Evolutionary conservation across 1,140 invertebrate genomes (phyloP).

Genomic region (Leptopilina boulardi): DNA sequence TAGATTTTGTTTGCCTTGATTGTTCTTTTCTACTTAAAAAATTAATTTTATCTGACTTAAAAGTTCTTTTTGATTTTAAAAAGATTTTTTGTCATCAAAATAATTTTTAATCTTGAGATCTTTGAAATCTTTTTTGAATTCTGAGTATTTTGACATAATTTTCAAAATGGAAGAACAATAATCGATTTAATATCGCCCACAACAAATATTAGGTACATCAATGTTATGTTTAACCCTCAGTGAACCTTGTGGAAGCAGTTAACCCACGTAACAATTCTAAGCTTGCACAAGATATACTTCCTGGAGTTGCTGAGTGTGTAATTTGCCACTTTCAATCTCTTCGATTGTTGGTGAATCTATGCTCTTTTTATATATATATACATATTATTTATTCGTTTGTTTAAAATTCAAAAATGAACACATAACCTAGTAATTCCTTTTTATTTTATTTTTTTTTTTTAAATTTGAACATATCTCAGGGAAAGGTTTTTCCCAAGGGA

Average conservation of each 20-base stretch:
- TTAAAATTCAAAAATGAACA: too few species aligned
- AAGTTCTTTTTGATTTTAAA: too few species aligned
- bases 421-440: background rate
- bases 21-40: too few species aligned
- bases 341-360: background rate
- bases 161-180: conserved; percentile 20
- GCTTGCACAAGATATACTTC: conserved; percentile 39
- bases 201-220: background rate
- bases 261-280: conserved; percentile 56
- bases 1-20: too few species aligned
- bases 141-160: conserved; percentile 37
- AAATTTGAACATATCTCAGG: background rate
- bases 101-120: too few species aligned
- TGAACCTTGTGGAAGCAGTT: conserved; percentile 43
- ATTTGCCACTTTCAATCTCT: conserved; percentile 43
- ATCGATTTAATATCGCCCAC: conserved; percentile 47
- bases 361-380: background rate
- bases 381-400: too few species aligned
- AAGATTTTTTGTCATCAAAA: too few species aligned
- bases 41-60: too few species aligned
- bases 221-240: conserved; percentile 31
- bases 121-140: too few species aligned
- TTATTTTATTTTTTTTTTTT: background rate
- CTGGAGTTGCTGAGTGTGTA: conserved; percentile 40
- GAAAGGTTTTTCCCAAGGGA: conserved; percentile 2